phyloP scores from a whole-genome alignment of 1,140 invertebrate species.

The Oncopodura yosiiana region DNA sequence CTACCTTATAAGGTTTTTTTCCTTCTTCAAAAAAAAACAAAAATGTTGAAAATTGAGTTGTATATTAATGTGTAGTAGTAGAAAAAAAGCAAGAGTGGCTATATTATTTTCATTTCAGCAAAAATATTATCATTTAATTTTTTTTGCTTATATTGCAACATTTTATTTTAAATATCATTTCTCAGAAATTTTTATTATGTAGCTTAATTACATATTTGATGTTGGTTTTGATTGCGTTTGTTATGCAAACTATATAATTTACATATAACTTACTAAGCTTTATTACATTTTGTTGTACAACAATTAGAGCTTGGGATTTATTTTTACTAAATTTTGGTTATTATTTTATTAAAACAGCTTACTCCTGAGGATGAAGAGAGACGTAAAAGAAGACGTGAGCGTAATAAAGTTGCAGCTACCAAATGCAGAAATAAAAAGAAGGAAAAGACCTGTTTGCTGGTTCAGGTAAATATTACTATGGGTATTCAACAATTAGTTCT shows the following conservation, averaged over 20 bases:
- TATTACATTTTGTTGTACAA: constrained; percentile 1
- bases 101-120: background rate
- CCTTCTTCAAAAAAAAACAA: background rate
- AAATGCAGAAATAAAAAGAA: constrained; percentile 91
- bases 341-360: constrained; percentile 49
- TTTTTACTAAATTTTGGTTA: constrained; percentile 2
- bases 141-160: background rate
- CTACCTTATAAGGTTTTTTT: constrained; percentile 10
- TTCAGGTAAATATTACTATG: constrained; percentile 44
- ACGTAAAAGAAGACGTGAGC: constrained; percentile 65
- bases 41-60: background rate
- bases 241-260: background rate
- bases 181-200: background rate
- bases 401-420: constrained; percentile 90
- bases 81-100: background rate
- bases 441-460: constrained; percentile 72
- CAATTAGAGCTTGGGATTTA: background rate
- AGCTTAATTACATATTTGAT: background rate
- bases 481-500: constrained; percentile 7
- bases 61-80: background rate
- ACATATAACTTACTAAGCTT: background rate
- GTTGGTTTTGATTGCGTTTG: background rate
- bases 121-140: background rate
- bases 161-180: background rate
- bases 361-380: constrained; percentile 86